Base-by-base conservation (phyloP, 2,113 vertebrate species). In the Meleagris gallopavo region DNA sequence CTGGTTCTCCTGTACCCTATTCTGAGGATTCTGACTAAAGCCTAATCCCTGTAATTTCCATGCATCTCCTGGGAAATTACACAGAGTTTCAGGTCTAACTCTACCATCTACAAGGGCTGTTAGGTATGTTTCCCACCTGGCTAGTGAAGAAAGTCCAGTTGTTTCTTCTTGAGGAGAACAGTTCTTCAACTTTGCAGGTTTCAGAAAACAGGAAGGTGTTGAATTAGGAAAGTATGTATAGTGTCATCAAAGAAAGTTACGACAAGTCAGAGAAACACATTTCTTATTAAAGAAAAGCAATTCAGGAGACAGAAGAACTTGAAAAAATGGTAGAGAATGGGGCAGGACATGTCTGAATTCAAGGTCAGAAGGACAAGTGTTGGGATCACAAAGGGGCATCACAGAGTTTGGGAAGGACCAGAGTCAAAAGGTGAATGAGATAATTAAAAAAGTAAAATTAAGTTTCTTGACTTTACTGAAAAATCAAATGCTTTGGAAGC, bases 131-230 rank as follows among this genome's bases (percentile, higher is more conserved):
- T 64, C 30, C 21, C 24, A 48, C 12, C 13, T 36, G 17, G 6
- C 36, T 25, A 30, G 5, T 75, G 48, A 79, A 65, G 55, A 61
- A 91, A 79, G 75, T 43, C 6, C 43, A 55, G 50, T 6, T 30
- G n/a, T n/a, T 60, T 46, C 64, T 38, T 30, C 19, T n/a, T 2
- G n/a, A 3, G 21, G 2, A 7, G 15, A 11, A 4, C 5, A 2
- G 4, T 36, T 85, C 77, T 48, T 57, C 38, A 54, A 52, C 18
- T 6, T 80, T n/a, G 11, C 8, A 11, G 22, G 9, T 24, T 20
- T 16, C 36, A 45, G 32, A 29, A 62, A 88, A 79, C 21, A 75
- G n/a, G 14, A 67, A 70, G 13, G 36, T 76, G 18, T 36, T 80
- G 65, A 71, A 64, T 1, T 54, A 40, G 65, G 9, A 74, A 71